Evolutionary conservation across 2,797 vertebrate species (phyloP).

Genomic region (Leuciscus waleckii): DNA sequence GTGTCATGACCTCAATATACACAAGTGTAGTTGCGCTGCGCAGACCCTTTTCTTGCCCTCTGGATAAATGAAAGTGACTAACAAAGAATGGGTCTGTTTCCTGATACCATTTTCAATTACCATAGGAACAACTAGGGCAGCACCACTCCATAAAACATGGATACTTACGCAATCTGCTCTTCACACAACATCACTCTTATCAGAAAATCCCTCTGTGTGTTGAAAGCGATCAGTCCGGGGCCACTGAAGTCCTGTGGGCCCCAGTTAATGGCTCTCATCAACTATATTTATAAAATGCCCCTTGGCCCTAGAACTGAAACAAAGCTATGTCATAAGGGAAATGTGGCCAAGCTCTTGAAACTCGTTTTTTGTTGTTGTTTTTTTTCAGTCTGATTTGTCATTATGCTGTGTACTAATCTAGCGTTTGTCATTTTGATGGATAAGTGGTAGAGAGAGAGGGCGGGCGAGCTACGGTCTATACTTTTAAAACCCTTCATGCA

Average conservation of each 20-base stretch:
- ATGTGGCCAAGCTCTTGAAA: slow-evolving; percentile 68
- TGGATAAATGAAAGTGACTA: slow-evolving; percentile 39
- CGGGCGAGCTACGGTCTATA: slow-evolving; percentile 61
- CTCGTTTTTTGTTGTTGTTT: slow-evolving; percentile 65
- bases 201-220: slow-evolving; percentile 34
- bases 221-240: slow-evolving; percentile 16
- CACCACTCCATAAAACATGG: slow-evolving; percentile 33
- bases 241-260: slow-evolving; percentile 34
- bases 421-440: slow-evolving; percentile 77
- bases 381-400: slow-evolving; percentile 76
- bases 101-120: slow-evolving; percentile 40
- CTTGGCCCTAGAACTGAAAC: slow-evolving; percentile 5
- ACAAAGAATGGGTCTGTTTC: slow-evolving; percentile 38
- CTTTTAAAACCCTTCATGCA: slow-evolving; percentile 75
- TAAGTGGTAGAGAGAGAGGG: slow-evolving; percentile 74
- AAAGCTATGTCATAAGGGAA: slow-evolving; percentile 64
- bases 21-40: slow-evolving; percentile 1
- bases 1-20: slow-evolving; percentile 39
- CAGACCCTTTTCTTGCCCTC: slow-evolving; percentile 19
- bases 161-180: slow-evolving; percentile 30
- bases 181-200: slow-evolving; percentile 31
- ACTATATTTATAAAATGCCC: slow-evolving; percentile 53
- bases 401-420: slow-evolving; percentile 71
- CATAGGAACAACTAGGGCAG: slow-evolving; percentile 38
- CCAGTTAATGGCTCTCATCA: slow-evolving; percentile 54